A percentile compares a stretch with the other conserved stretches of the same genome.
phyloP scores from a whole-genome alignment of 2,113 vertebrate species.

The Grantiella picta region DNA sequence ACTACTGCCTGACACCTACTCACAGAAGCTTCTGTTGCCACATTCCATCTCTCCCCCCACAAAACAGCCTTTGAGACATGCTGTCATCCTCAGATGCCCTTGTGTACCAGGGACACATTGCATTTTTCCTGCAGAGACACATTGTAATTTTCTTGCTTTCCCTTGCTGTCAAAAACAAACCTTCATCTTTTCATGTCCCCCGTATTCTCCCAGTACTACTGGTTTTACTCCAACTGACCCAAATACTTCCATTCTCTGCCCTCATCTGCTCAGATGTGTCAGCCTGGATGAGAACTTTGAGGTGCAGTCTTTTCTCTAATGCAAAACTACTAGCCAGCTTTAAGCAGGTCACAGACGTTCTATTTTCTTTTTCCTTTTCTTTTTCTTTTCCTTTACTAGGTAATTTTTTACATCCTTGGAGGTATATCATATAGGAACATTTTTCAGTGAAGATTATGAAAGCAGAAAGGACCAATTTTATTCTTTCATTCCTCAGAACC shows the following conservation, averaged over 20 bases:
- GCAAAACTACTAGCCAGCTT: not conserved
- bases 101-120: accelerated
- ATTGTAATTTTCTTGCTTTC: not conserved
- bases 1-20: not conserved
- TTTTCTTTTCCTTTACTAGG: not conserved
- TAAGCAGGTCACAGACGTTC: not conserved
- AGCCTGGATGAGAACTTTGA: not conserved
- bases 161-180: not conserved
- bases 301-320: accelerated
- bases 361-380: not conserved
- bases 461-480: not conserved
- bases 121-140: not conserved
- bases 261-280: not conserved
- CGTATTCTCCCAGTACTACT: not conserved
- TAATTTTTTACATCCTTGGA: not conserved
- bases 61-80: not conserved
- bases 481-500: not conserved
- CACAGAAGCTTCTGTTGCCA: not conserved
- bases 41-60: not conserved
- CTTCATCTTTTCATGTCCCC: not conserved
- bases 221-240: not conserved
- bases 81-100: not conserved
- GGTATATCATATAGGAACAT: accelerated
- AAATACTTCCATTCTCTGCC: not conserved
- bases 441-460: not conserved